Conservation (phyloP, 2,888 invertebrate species). For the Cheiracanthium punctorium region DNA sequence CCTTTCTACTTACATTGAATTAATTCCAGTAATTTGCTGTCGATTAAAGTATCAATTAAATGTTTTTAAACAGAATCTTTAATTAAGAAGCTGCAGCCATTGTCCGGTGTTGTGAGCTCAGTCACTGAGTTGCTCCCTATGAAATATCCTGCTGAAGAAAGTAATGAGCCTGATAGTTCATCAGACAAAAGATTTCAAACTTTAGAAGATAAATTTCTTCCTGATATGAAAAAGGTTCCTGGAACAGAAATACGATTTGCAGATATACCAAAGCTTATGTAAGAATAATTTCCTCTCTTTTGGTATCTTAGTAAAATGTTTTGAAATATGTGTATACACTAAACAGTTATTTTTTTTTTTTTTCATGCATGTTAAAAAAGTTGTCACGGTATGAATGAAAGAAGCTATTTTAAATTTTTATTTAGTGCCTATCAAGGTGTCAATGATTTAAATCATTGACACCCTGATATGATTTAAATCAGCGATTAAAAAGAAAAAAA, state of each 20-base stretch:
- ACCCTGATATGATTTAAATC: no score
- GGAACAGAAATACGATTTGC: slow-evolving; percentile 89
- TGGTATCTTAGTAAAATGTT: no score
- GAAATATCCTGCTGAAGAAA: slow-evolving; percentile 48
- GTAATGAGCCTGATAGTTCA: slow-evolving; percentile 42
- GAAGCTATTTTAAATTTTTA: no score
- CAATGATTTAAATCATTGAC: no score
- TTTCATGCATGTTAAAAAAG: background rate
- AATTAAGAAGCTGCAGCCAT: slow-evolving; percentile 82
- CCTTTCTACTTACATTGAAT: background rate
- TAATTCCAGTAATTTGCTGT: background rate
- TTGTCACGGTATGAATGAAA: no score
- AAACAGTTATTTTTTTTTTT: background rate
- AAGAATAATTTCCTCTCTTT: slow-evolving; percentile 43
- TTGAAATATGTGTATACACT: no score
- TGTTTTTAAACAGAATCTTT: slow-evolving; percentile 78
- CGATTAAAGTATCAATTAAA: background rate
- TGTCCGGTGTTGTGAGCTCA: slow-evolving; percentile 85
- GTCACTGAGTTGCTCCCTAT: slow-evolving; percentile 84
- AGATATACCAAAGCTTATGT: slow-evolving; percentile 81
- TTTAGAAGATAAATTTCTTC: slow-evolving; percentile 84
- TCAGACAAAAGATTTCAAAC: slow-evolving; percentile 44
- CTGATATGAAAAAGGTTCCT: slow-evolving; percentile 86
- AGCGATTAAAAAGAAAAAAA: no score
- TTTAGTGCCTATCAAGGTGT: no score